Base-by-base conservation (phyloP, 2,888 invertebrate genomes). In the Ethmia dodecea region DNA sequence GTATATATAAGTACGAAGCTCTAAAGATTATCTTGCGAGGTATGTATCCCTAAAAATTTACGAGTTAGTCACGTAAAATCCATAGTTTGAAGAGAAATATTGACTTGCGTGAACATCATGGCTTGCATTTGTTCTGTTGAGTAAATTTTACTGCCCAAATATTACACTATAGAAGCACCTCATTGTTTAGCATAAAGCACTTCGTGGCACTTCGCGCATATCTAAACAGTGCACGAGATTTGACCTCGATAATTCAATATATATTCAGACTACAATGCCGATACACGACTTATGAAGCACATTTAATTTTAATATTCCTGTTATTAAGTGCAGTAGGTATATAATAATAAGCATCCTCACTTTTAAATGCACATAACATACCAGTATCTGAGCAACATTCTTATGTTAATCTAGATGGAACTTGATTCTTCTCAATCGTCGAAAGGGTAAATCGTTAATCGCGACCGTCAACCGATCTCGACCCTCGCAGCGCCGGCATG, bases 201-300 rank as follows among this genome's bases (percentile, higher is more conserved):
- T n/a, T n/a, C 58, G 49, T 42, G 53, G 55, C 52, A 62, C 60
- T 64, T 56, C 59, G 66, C 61, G 62, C 52, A 58, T 66, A 55
- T 59, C 60, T 62, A 71, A 62, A 64, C 64, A 63, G 63, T 60
- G 60, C 63, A 62, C 50, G 57, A 66, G 70, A 71, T 69, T 49
- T 75, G 79, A 76, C 79, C 79, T 70, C 73, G 75, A 75, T 78
- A 56, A 61, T 57, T 54, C 57, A 59, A 67, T 66, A 66, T 67
- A 60, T 73, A 75, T 74, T 67, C 64, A 65, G 60, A 65, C 55
- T 53, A 50, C 56, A 54, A 55, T 52, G 54, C 55, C 37, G 56
- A 55, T 51, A 53, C n/a, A 22, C n/a, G n/a, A n/a, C n/a, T 22
- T 22, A 22, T n/a, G n/a, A 22, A 22, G 22, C 22, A 22, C n/a